A percentile compares a stretch with the other conserved stretches of the same genome.
These are phyloP conservation scores for Danio rerio DNA, from an alignment of 2,113 vertebrate genomes.

Conservation along the genomic window GRCz12tu NC_133192.1:35047001-35047500, in stretches of 20 bases:
- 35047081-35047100: background rate
- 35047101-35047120: background rate
- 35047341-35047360: background rate
- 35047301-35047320: background rate
- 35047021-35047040: background rate
- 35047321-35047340: background rate
- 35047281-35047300: too few relatives aligned
- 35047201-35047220: background rate
- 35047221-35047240: background rate
- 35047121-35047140: background rate
- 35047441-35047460: too few relatives aligned
- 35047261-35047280: too few relatives aligned
- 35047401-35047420: too few relatives aligned
- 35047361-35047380: background rate
- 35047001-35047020: background rate
- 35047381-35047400: too few relatives aligned
- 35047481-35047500: too few relatives aligned
- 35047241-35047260: too few relatives aligned
- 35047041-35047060: background rate
- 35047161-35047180: background rate
- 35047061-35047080: background rate
- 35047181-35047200: background rate
- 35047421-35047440: too few relatives aligned
- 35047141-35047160: background rate
- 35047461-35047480: too few relatives aligned